Evolutionary conservation across 2,797 vertebrate species (phyloP), one percentile per base, ranked within the genome.

Genomic region (Moxostoma hubbsi): DNA sequence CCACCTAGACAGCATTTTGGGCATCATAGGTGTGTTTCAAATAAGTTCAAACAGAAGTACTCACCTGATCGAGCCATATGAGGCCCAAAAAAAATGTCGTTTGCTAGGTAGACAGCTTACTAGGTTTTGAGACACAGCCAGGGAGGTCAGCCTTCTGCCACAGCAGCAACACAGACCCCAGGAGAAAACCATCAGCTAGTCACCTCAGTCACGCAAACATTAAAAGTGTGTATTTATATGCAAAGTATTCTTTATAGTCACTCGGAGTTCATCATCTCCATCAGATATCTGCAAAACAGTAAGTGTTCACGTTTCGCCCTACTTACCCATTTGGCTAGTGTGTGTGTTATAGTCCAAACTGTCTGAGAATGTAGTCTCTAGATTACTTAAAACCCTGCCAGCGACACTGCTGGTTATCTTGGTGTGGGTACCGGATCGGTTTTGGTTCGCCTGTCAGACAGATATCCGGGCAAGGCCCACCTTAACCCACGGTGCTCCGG

Each of bases 381-480:
- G 61, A 75, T 51, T 75, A 75, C 18, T 53, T 36, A 36, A 36
- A 10, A 12, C 36, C 54, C 9, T 18, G 59, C 45, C 36, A 36
- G 55, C 13, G 6, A 36, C 6, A 8, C 15, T 15, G 51, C 24
- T 58, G 79, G 53, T 58, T 57, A 24, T 64, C 51, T 55, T 18
- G 69, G 73, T 61, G 51, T 18, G 68, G 61, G 53, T 65, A 73
- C 69, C 53, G 77, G 69, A 58, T 77, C 50, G 78, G 62, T 82
- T 80, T 73, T 70, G 76, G 66, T 82, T 82, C 55, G 78, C 81
- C 83, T 75, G 83, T 77, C 82, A 86, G 70, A 71, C 62, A 84
- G 81, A 89, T 85, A 86, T 87, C 88, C 87, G 88, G 87, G 81
- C 85, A 83, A 87, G 88, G 87, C 87, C 88, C 88, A 87, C 86